Base-by-base conservation (phyloP, 2,888 invertebrate species). In the Leptopilina myrica region DNA sequence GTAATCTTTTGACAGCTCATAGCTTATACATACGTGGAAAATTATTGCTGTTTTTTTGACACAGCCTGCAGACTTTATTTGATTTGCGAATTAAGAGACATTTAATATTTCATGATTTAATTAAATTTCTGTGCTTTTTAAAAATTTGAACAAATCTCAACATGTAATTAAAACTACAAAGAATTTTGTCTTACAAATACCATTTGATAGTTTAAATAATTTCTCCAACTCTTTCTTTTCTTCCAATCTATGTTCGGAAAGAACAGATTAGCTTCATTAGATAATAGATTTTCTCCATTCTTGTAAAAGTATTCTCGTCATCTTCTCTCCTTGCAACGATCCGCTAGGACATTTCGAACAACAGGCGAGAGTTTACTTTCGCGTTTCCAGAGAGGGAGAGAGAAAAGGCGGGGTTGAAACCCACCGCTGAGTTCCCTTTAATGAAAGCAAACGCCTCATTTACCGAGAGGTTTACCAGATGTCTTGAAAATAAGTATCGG, bases 371-470 rank as follows among this genome's bases (percentile, higher is more conserved):
- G 73, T 73, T 73, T 73, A 56, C 56, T n/a, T 53, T 56, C 73
- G 53, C 26, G 56, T 56, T 26, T 56, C n/a, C 14, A 0, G 49
- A 49, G 49, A 49, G 11, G 49, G 49, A 49, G 49, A 49, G 49
- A 49, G 46, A 49, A 12, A 11, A 11, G 12, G 12, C 4, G 49
- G n/a, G 33, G 73, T 73, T 40, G 56, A 73, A 56, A 73, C 56
- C 56, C 73, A 73, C 33, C 33, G 33, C 56, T 14, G n/a, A 73
- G 73, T 73, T 73, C n/a, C 53, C 53, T 69, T 73, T 56, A 73
- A 73, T 40, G 56, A 56, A 33, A 56, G 73, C n/a, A 73, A 69
- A 53, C 73, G 33, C 73, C 73, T 73, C 56, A n/a, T 33, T 73
- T 73, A 73, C 73, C 56, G 56, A 73, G 56, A n/a, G 20, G 20